A percentile compares a stretch with the other conserved stretches of the same genome.
Evolutionary conservation across 2,113 vertebrate species (phyloP).

Genomic region (Struthidea cinerea): DNA sequence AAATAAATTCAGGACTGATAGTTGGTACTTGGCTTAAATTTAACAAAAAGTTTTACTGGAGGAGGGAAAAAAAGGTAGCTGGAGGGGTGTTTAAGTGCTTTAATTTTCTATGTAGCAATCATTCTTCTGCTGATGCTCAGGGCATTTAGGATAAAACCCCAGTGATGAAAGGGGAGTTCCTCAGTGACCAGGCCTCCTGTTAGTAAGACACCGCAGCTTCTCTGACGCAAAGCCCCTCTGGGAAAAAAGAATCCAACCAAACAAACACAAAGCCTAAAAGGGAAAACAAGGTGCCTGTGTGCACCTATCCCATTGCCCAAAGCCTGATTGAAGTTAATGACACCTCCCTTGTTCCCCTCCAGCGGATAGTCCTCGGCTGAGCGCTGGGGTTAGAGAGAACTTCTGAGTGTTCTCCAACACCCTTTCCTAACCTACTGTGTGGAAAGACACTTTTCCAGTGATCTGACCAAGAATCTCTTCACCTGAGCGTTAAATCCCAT

Average conservation of each 20-base stretch:
- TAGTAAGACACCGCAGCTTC: not conserved
- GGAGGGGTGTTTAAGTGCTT: not conserved
- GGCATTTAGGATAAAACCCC: not conserved
- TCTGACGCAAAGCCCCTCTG: not conserved
- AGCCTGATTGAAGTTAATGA: not conserved
- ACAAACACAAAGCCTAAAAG: not conserved
- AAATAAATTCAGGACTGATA: not conserved
- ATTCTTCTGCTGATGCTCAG: fast-evolving
- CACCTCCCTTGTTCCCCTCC: not conserved
- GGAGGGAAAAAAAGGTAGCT: fast-evolving
- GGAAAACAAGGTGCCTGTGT: not conserved
- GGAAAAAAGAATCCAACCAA: not conserved
- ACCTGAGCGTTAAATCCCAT: not conserved
- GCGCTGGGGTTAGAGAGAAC: not conserved
- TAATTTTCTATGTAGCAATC: not conserved
- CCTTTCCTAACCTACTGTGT: not conserved
- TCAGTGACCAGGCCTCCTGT: fast-evolving
- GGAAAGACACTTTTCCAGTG: not conserved
- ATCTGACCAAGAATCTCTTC: not conserved
- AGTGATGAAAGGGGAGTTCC: not conserved
- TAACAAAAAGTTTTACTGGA: not conserved
- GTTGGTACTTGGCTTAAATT: not conserved
- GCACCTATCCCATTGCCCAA: not conserved
- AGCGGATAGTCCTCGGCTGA: not conserved
- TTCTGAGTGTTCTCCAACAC: not conserved